phyloP scores from a whole-genome alignment of 1,140 invertebrate species.

The Metopolophium dirhodum region DNA sequence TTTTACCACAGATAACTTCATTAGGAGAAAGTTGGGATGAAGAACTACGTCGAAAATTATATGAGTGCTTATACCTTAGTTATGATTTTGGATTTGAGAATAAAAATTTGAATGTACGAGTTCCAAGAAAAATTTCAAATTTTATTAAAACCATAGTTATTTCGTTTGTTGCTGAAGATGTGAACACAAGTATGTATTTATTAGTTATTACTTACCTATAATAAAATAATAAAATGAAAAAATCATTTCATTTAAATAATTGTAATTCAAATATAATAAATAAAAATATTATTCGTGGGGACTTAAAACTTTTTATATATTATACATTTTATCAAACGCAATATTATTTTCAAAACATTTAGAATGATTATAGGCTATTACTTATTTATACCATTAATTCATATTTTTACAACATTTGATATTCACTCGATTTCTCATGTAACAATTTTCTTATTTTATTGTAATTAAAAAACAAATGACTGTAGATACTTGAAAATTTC shows the following conservation, averaged over 20 bases:
- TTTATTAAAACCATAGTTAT: neutral
- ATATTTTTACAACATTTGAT: too few relatives aligned
- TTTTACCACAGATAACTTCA: neutral
- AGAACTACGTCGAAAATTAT: conserved; percentile 22
- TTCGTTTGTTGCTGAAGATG: neutral
- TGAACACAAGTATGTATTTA: neutral
- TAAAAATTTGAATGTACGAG: neutral
- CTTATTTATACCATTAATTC: too few relatives aligned
- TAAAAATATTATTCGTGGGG: too few relatives aligned
- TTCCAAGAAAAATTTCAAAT: conserved; percentile 23
- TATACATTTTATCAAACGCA: too few relatives aligned
- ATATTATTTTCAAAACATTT: too few relatives aligned
- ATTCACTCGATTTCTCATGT: too few relatives aligned
- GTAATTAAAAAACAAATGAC: too few relatives aligned
- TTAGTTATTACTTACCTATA: neutral
- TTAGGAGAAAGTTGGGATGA: conserved; percentile 47
- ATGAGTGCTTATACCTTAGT: conserved; percentile 38
- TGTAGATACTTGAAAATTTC: too few relatives aligned
- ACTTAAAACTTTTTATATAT: too few relatives aligned
- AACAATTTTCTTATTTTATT: too few relatives aligned
- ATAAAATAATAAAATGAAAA: neutral
- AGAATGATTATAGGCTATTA: too few relatives aligned
- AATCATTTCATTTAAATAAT: neutral
- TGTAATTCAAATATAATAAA: too few relatives aligned
- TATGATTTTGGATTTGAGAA: conserved; percentile 33